phyloP scores from a whole-genome alignment of 2,797 vertebrate genomes.

The Pseudomugil gertrudae region DNA sequence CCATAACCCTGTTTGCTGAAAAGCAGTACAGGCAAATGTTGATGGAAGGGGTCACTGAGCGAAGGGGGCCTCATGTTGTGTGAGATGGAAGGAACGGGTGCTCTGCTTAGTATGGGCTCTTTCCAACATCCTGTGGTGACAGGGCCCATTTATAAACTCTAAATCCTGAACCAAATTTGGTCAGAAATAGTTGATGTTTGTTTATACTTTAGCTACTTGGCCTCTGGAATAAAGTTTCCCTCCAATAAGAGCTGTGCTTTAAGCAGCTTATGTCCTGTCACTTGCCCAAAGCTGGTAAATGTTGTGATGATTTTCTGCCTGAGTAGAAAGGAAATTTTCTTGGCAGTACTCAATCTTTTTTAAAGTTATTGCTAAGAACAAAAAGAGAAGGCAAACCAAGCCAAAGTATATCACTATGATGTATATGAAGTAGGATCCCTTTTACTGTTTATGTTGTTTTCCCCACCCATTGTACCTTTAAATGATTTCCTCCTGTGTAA shows the following conservation, averaged over 20 bases:
- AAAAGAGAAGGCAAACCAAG: slow-evolving; percentile 23
- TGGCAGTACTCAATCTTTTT: slow-evolving; percentile 34
- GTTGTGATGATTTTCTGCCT: slow-evolving; percentile 69
- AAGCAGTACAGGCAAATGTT: slow-evolving; percentile 15
- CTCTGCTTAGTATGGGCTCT: slow-evolving; percentile 70
- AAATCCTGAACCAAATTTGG: slow-evolving; percentile 77
- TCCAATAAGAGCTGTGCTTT: slow-evolving; percentile 59
- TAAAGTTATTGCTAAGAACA: slow-evolving; percentile 5
- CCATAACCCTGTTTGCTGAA: slow-evolving; percentile 21
- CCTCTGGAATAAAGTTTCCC: slow-evolving; percentile 58
- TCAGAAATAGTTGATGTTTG: slow-evolving; percentile 72
- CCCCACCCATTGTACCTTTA: slow-evolving; percentile 26
- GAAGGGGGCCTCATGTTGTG: slow-evolving; percentile 42
- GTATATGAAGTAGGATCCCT: slow-evolving; percentile 1
- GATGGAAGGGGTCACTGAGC: slow-evolving; percentile 31
- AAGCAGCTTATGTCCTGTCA: slow-evolving; percentile 71
- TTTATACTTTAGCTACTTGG: slow-evolving; percentile 74
- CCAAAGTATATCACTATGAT: slow-evolving; percentile 10
- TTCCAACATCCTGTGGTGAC: slow-evolving; percentile 79
- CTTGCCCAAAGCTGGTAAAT: slow-evolving; percentile 58
- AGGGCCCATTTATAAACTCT: slow-evolving; percentile 70
- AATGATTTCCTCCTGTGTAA: slow-evolving; percentile 64
- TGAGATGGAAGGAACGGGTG: slow-evolving; percentile 50
- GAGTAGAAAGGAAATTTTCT: slow-evolving; percentile 59
- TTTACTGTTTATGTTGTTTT: slow-evolving; percentile 38